A percentile compares a stretch with the other conserved stretches of the same genome.
These are phyloP conservation scores for Leistus spinibarbis DNA, from an alignment of 2,888 invertebrate species.

Conservation along the genomic window DNA sequence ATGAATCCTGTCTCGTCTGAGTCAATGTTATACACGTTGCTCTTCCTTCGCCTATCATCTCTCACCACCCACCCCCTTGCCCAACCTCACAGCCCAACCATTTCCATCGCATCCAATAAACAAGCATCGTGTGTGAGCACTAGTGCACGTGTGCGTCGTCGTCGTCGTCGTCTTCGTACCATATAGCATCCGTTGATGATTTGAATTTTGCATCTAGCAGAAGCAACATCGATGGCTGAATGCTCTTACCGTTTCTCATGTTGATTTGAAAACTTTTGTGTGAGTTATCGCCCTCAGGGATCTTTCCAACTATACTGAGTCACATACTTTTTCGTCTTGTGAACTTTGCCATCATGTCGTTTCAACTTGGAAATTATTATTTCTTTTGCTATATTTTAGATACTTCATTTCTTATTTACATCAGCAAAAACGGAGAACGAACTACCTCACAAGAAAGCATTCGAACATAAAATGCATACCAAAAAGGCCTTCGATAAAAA, in stretches of 20 bases:
- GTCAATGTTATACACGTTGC: not conserved
- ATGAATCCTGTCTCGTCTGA: not conserved
- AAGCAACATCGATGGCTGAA: constrained; percentile 14
- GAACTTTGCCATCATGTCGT: not conserved
- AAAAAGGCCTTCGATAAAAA: no score
- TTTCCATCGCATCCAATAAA: not conserved
- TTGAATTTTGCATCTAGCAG: constrained; percentile 26
- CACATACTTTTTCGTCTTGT: not conserved
- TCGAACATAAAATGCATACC: no score
- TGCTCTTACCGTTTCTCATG: constrained; percentile 32
- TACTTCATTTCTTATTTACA: not conserved
- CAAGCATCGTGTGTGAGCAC: not conserved
- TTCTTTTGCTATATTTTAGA: not conserved
- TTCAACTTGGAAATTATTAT: not conserved
- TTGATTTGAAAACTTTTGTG: constrained; percentile 35
- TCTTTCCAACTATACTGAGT: not conserved
- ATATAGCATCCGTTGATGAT: constrained; percentile 17
- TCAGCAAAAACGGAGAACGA: not conserved
- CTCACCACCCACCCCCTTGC: no score
- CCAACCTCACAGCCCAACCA: no score
- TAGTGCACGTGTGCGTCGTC: constrained; percentile 2
- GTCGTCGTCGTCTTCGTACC: no score
- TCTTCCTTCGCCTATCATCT: not conserved
- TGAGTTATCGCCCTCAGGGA: not conserved
- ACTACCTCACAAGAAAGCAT: no score